phyloP scores from a whole-genome alignment of 2,888 invertebrate species.

The Epicampocera succincta region DNA sequence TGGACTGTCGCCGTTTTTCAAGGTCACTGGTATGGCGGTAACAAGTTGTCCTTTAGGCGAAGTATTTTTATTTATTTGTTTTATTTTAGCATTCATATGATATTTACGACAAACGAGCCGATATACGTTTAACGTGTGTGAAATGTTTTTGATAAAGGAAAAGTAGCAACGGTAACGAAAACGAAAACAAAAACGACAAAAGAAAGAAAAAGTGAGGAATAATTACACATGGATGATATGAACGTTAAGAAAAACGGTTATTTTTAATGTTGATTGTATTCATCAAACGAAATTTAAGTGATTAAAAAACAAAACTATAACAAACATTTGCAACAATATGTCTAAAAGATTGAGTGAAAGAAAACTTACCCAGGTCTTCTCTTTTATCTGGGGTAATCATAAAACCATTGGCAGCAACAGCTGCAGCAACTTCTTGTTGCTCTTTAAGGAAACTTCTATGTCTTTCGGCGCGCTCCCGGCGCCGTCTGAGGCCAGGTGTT shows the following conservation, averaged over 20 bases:
- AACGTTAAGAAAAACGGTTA: conserved; percentile 37
- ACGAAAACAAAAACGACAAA: conserved; percentile 31
- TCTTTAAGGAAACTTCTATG: conserved; percentile 92
- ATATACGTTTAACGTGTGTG: conserved; percentile 38
- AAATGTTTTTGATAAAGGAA: conserved; percentile 26
- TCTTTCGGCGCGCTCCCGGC: conserved; percentile 91
- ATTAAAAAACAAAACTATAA: conserved; percentile 13
- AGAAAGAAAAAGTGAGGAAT: conserved; percentile 31
- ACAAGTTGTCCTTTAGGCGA: conserved; percentile 78
- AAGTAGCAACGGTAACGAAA: conserved; percentile 41
- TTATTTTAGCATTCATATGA: conserved; percentile 58
- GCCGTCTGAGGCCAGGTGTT: conserved; percentile 89
- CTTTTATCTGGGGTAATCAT: conserved; percentile 77
- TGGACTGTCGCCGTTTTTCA: conserved; percentile 80
- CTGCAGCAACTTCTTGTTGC: conserved; percentile 86
- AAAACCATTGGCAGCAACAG: conserved; percentile 73
- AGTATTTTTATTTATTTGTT: conserved; percentile 5
- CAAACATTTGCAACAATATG: conserved; percentile 3
- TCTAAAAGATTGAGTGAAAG: neutral
- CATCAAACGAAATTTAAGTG: conserved; percentile 49
- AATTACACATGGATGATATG: conserved; percentile 59
- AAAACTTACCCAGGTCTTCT: conserved; percentile 78
- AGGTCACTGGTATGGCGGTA: conserved; percentile 81
- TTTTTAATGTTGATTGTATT: conserved; percentile 62
- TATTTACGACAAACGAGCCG: conserved; percentile 46